Percentiles rank a stretch among this genome's conserved stretches.
Conservation (phyloP, 92 coral and sea anemone genomes). For the Siderastrea radians region DNA sequence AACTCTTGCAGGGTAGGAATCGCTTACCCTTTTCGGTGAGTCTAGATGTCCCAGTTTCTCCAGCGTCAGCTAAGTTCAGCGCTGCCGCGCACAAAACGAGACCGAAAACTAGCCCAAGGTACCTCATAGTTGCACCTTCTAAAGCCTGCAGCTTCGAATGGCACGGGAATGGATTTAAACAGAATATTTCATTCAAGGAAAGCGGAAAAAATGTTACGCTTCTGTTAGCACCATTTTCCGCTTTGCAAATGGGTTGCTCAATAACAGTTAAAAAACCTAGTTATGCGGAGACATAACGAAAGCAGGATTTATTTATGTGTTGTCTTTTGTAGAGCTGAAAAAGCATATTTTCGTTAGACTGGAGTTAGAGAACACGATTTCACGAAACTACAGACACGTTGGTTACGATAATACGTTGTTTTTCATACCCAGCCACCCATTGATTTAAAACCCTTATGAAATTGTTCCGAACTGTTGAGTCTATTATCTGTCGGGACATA, state of each 20-base stretch:
- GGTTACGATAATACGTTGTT: no score
- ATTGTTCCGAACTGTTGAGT: no score
- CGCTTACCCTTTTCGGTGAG: not conserved
- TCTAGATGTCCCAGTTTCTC: not conserved
- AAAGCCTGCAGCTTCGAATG: not conserved
- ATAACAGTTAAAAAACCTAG: not conserved
- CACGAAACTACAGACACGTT: no score
- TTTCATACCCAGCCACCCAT: no score
- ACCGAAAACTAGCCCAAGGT: not conserved
- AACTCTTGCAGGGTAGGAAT: no score
- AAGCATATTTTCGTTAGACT: no score
- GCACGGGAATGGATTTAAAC: not conserved
- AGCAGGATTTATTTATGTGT: no score
- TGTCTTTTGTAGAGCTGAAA: no score
- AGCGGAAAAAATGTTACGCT: conserved; percentile 3
- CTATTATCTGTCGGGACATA: no score
- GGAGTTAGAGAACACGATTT: no score
- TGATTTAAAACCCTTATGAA: no score
- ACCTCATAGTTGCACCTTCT: not conserved
- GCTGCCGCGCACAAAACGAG: not conserved
- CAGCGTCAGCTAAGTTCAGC: not conserved
- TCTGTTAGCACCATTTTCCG: conserved; percentile 3
- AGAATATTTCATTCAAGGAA: not conserved
- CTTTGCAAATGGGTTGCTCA: not conserved
- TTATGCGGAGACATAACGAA: no score